Conservation (phyloP, 64 coral and sea anemone genomes). For the Cladopsammia gracilis region DNA sequence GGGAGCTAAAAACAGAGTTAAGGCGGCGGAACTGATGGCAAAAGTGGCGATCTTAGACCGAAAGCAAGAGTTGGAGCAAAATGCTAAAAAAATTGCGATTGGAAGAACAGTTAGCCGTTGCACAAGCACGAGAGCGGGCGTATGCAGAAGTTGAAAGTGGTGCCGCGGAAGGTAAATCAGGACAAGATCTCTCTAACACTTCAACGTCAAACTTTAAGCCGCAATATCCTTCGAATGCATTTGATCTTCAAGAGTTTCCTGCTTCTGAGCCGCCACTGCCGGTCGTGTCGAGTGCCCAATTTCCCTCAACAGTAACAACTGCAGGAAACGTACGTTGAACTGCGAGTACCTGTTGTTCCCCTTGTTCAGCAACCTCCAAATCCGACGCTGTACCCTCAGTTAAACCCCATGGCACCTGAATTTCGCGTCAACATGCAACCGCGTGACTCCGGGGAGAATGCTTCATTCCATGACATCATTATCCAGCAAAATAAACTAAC, state of each 20-base stretch:
- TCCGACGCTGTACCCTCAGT: neutral
- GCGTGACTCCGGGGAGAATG: neutral
- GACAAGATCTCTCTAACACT: no score
- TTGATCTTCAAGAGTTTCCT: no score
- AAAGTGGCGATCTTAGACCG: slow-evolving; percentile 17
- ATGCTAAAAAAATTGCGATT: neutral
- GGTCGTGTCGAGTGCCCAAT: no score
- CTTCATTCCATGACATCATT: slow-evolving; percentile 8
- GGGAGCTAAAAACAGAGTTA: neutral
- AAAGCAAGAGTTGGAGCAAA: slow-evolving; percentile 12
- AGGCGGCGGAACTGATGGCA: neutral
- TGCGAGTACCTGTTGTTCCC: neutral
- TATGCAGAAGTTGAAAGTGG: slow-evolving; percentile 9
- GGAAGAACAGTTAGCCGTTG: slow-evolving; percentile 18
- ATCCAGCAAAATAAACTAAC: slow-evolving; percentile 63
- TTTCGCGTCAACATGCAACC: neutral
- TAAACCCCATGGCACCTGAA: slow-evolving; percentile 41
- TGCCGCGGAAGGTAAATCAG: neutral
- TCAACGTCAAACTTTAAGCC: no score
- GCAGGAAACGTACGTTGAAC: no score
- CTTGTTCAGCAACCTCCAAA: neutral
- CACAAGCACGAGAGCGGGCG: neutral
- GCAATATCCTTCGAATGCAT: no score
- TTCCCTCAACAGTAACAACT: no score
- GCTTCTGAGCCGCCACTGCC: no score